These are phyloP conservation scores for Pollenia griseotomentosa DNA, from an alignment of 2,888 invertebrate species.

Conservation along the genomic window DNA sequence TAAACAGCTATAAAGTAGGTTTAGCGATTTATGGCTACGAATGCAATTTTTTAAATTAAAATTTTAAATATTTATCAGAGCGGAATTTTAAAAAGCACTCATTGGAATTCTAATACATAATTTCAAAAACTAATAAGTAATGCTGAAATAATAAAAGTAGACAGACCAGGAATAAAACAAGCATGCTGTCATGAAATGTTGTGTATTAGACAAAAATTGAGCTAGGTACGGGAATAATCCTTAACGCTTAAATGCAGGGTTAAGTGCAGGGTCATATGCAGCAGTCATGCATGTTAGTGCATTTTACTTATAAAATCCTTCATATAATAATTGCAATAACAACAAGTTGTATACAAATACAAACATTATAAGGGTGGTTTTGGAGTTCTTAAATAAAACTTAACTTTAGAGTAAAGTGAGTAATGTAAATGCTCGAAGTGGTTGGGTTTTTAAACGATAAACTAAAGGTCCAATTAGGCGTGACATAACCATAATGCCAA, in stretches of 20 bases:
- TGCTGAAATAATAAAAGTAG: not conserved
- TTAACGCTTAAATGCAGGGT: constrained; percentile 61
- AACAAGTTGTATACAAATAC: constrained; percentile 14
- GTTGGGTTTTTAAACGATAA: not conserved
- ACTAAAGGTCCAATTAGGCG: too few relatives aligned
- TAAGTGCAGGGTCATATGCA: constrained; percentile 69
- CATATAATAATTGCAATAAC: not conserved
- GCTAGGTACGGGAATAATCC: constrained; percentile 41
- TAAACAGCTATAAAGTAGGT: too few relatives aligned
- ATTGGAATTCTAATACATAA: not conserved
- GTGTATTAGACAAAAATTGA: constrained; percentile 27
- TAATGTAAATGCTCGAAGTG: not conserved
- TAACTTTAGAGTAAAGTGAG: too few relatives aligned
- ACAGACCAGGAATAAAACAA: not conserved
- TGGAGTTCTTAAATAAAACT: not conserved
- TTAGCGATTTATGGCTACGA: too few relatives aligned
- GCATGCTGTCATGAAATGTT: not conserved
- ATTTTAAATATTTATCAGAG: not conserved
- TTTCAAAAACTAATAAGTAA: constrained; percentile 12
- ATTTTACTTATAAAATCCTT: not conserved
- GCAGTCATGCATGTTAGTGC: constrained; percentile 36
- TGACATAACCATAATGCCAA: too few relatives aligned
- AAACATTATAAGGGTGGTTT: constrained; percentile 15
- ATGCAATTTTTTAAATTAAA: not conserved
- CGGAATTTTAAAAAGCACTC: not conserved